Evolutionary conservation across 2,797 vertebrate genomes (phyloP), one percentile per base, ranked within the genome.

Genomic region (Galago senegalensis): DNA sequence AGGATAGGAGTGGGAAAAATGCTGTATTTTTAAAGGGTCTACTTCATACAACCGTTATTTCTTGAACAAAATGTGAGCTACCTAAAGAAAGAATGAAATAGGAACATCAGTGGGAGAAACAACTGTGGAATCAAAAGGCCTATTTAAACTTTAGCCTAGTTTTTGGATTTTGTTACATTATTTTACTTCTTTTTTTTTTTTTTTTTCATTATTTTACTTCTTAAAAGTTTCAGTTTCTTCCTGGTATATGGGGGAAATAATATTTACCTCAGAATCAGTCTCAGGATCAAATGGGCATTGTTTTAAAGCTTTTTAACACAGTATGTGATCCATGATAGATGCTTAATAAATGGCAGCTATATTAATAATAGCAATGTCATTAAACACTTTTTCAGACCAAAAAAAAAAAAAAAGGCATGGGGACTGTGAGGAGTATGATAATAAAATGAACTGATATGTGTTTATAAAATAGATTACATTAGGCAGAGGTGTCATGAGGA

Each of bases 401-500:
- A n/a, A 56, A 34, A 65, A 29, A 60, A 34, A 65, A 61, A 49
- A 79, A 70, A 29, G 63, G 91, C 60, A 37, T 18, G 25, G 49
- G 60, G 16, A 61, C 7, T 49, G 17, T 40, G 69, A 79, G 29
- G 29, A 69, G 21, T 18, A 17, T 40, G 60, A 61, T 80, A 56
- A 53, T 85, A 82, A 87, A 85, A 27, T 80, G 13, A 93, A 65
- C 73, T 84, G 37, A 87, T 49, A 9, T 89, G 46, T 95, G 85
- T 85, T 16, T 91, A 23, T 81, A 53, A 72, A 46, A 31, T 40
- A 25, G 82, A 88, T 87, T 43, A 20, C 84, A n/a, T 94, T 89
- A 94, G 87, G 73, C 87, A 89, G 65, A 82, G 83, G 58, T 83
- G 88, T 84, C 90, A 40, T 87, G 92, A 96, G 97, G 96, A 95